These are phyloP conservation scores for Panulirus ornatus DNA, from an alignment of 1,140 invertebrate genomes.

Conservation along the genomic window DNA sequence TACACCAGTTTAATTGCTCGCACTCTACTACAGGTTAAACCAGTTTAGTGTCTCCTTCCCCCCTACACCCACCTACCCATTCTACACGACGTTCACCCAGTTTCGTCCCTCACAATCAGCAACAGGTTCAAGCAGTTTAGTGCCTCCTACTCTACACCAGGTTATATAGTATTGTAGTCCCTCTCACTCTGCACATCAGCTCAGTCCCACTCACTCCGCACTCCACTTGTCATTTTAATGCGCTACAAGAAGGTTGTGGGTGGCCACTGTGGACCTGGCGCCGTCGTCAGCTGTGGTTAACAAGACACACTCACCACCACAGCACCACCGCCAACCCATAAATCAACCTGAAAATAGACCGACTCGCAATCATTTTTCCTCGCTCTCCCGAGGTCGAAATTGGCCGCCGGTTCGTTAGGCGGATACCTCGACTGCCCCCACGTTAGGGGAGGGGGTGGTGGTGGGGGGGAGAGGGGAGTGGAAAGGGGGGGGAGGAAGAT, in stretches of 20 bases:
- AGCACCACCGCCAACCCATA: conserved; percentile 41
- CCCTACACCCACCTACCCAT: too few species aligned
- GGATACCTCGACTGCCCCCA: conserved; percentile 38
- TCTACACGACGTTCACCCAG: too few species aligned
- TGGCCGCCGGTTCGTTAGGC: conserved; percentile 46
- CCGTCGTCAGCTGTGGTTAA: conserved; percentile 26
- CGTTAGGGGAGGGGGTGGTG: background rate
- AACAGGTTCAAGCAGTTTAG: too few species aligned
- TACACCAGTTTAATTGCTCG: too few species aligned
- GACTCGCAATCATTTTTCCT: conserved; percentile 56
- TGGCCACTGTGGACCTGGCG: background rate
- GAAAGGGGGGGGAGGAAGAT: background rate
- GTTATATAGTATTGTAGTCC: too few species aligned
- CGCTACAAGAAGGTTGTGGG: background rate
- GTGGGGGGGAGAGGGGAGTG: conserved; percentile 1
- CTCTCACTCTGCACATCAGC: too few species aligned
- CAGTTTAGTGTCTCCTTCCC: too few species aligned
- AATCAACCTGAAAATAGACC: conserved; percentile 54
- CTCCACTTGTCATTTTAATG: background rate
- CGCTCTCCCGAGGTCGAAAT: conserved; percentile 22
- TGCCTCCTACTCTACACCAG: too few species aligned
- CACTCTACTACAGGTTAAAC: too few species aligned
- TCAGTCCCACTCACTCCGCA: too few species aligned
- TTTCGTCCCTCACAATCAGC: too few species aligned
- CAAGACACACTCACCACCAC: conserved; percentile 46